Evolutionary conservation across 2,113 vertebrate genomes (phyloP).

Genomic region (Candoia aspera): DNA sequence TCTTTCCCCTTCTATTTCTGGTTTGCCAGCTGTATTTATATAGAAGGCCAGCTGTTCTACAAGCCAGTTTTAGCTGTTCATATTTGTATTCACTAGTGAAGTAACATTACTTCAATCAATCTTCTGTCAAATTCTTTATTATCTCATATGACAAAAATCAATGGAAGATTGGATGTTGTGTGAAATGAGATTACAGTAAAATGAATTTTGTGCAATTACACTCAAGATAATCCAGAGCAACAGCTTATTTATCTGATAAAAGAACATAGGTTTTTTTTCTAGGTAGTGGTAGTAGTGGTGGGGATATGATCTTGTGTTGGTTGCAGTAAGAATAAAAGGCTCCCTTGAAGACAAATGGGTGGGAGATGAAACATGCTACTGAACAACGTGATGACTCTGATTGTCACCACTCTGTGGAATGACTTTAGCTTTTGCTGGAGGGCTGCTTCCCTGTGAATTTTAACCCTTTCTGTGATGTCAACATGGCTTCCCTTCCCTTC

Average conservation of each 20-base stretch:
- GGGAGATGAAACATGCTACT: background rate
- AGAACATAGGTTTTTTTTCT: background rate
- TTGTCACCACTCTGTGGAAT: background rate
- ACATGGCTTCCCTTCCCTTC: background rate
- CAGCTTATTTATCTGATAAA: background rate
- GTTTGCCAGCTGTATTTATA: background rate
- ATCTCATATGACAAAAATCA: background rate
- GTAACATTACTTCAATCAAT: background rate
- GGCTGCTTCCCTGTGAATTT: background rate
- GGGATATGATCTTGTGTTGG: background rate
- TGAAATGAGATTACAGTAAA: conserved; percentile 29
- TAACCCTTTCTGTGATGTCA: background rate
- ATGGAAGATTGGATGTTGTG: conserved; percentile 10
- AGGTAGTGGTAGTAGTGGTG: background rate
- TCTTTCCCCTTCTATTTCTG: background rate
- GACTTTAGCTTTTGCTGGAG: background rate
- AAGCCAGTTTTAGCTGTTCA: background rate
- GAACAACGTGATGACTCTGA: background rate
- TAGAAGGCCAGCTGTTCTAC: background rate
- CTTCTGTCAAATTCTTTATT: background rate
- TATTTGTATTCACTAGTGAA: background rate
- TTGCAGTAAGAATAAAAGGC: background rate
- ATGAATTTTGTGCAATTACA: conserved; percentile 46
- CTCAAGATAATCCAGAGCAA: conserved; percentile 52
- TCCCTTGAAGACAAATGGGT: background rate